These are phyloP conservation scores for Miniopterus natalensis DNA, from an alignment of 2,113 vertebrate species.

Conservation along the genomic window DNA sequence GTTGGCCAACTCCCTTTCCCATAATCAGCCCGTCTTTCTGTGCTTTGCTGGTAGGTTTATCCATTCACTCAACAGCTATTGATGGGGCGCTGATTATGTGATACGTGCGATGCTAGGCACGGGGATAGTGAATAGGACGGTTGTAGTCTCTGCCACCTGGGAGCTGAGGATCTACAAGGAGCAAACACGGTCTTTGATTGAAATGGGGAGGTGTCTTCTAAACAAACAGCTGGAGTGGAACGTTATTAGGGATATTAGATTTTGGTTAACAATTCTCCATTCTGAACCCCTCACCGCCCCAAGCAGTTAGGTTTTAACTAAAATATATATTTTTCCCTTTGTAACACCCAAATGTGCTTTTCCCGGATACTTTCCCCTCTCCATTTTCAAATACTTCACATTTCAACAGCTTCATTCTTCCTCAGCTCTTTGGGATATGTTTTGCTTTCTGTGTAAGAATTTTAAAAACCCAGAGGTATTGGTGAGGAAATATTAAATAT, in stretches of 20 bases:
- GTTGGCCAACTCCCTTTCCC: background rate
- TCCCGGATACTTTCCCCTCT: background rate
- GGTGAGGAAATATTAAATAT: constrained; percentile 7
- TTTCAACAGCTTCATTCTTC: background rate
- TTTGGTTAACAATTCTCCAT: background rate
- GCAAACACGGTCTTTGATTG: background rate
- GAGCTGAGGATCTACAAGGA: background rate
- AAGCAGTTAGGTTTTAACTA: background rate
- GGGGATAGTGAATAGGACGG: background rate
- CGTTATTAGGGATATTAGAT: background rate
- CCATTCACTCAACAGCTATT: background rate
- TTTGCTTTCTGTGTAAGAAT: background rate
- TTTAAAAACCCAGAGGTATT: background rate
- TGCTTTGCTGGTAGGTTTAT: background rate
- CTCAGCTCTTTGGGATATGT: background rate
- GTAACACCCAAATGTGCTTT: background rate
- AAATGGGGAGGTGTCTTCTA: background rate
- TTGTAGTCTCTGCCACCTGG: background rate
- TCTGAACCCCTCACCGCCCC: background rate
- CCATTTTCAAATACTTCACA: background rate
- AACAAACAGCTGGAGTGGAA: background rate
- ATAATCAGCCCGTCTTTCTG: background rate
- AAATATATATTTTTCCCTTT: background rate
- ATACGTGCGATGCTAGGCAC: background rate
- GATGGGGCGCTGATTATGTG: background rate